Evolutionary conservation across 2,888 invertebrate genomes (phyloP).

Genomic region (Caenorhabditis afra): DNA sequence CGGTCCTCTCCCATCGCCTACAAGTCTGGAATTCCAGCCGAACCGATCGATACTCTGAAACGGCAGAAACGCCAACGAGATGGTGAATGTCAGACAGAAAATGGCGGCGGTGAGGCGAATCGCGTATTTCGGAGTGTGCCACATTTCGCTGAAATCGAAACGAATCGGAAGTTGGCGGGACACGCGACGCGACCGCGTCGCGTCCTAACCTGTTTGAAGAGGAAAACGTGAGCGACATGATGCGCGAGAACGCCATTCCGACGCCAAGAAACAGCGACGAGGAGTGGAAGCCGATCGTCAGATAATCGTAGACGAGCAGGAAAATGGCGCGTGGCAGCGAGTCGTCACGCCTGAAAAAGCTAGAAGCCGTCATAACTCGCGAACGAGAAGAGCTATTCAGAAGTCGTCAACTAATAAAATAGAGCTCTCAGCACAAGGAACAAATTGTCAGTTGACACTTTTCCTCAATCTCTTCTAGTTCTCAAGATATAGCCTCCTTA

Average conservation of each 20-base stretch:
- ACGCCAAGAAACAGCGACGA: slow-evolving; percentile 28
- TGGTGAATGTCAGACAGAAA: slow-evolving; percentile 5
- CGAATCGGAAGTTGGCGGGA: neutral
- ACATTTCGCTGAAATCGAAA: slow-evolving; percentile 13
- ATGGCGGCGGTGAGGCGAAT: neutral
- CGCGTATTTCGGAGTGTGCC: slow-evolving; percentile 32
- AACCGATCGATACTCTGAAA: slow-evolving; percentile 18
- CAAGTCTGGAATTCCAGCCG: neutral
- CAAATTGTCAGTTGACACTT: too few species aligned
- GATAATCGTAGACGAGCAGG: slow-evolving; percentile 14
- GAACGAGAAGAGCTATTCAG: too few species aligned
- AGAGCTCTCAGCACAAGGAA: too few species aligned
- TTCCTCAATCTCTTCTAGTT: too few species aligned
- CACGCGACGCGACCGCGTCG: too few species aligned
- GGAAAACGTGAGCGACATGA: slow-evolving; percentile 31
- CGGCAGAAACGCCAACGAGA: slow-evolving; percentile 11
- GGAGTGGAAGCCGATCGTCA: slow-evolving; percentile 30
- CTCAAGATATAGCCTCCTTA: too few species aligned
- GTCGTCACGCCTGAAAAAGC: neutral
- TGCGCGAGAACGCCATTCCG: slow-evolving; percentile 34
- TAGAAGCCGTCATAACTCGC: too few species aligned
- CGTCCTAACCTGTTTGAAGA: slow-evolving; percentile 19
- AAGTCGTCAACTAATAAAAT: neutral
- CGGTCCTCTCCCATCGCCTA: neutral
- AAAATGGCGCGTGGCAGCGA: slow-evolving; percentile 8